phyloP scores from a whole-genome alignment of 92 coral and sea anemone genomes.

The Micromussa lordhowensis region DNA sequence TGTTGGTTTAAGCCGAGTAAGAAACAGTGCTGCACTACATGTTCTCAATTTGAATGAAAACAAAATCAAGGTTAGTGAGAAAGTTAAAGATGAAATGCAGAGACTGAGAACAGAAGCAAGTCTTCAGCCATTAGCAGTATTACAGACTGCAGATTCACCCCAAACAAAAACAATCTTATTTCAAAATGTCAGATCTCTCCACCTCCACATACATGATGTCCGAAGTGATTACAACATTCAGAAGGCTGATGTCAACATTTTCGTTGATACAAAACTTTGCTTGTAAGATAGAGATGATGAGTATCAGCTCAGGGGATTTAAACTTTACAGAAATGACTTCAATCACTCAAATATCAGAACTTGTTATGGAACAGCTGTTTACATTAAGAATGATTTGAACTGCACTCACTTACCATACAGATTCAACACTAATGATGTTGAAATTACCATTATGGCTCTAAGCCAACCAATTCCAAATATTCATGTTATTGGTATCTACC shows the following conservation, averaged over 20 bases:
- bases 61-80: constrained; percentile 50
- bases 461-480: constrained; percentile 52
- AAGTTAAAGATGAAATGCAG: constrained; percentile 53
- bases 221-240: constrained; percentile 63
- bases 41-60: constrained; percentile 53
- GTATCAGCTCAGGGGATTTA: constrained; percentile 39
- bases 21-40: constrained; percentile 53
- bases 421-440: constrained; percentile 62
- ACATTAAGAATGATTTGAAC: constrained; percentile 46
- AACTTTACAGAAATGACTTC: constrained; percentile 67
- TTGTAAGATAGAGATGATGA: constrained; percentile 39
- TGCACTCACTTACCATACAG: constrained; percentile 57
- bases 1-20: constrained; percentile 57
- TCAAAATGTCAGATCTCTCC: constrained; percentile 79
- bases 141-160: neutral
- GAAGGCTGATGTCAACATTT: constrained; percentile 72
- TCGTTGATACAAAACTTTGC: constrained; percentile 72
- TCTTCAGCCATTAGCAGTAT: constrained; percentile 29
- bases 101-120: constrained; percentile 49
- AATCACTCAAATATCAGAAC: constrained; percentile 49
- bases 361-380: constrained; percentile 65
- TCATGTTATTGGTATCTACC: constrained; percentile 72
- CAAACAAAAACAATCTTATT: constrained; percentile 49
- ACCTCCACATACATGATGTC: constrained; percentile 62
- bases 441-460: constrained; percentile 51